Evolutionary conservation across 2,113 vertebrate genomes (phyloP).

Genomic region (Urocolius indicus): DNA sequence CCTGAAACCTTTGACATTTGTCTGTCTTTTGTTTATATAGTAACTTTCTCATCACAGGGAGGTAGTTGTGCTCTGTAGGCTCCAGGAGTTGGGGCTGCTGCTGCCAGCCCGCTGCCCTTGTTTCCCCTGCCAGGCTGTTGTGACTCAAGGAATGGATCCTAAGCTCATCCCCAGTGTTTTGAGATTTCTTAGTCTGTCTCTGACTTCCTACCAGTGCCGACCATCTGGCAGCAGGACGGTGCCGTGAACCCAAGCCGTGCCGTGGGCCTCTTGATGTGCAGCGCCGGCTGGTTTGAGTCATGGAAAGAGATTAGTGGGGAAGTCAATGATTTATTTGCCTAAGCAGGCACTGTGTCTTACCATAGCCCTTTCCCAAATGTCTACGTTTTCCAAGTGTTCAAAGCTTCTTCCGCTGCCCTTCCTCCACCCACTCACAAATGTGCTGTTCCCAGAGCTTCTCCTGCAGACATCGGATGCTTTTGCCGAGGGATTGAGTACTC

Average conservation of each 20-base stretch:
- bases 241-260: not conserved
- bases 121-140: not conserved
- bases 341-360: not conserved
- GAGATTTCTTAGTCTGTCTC: not conserved
- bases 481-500: not conserved
- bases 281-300: slow-evolving; percentile 31
- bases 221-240: not conserved
- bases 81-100: not conserved
- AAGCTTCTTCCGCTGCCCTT: not conserved
- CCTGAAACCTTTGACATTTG: not conserved
- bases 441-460: not conserved
- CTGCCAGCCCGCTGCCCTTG: not conserved
- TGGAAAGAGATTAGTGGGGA: slow-evolving; percentile 36
- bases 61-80: not conserved
- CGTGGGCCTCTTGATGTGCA: not conserved
- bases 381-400: not conserved
- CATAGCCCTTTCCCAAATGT: not conserved
- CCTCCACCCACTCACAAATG: not conserved
- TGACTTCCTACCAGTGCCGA: rapidly evolving
- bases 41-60: not conserved
- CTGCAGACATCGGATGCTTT: rapidly evolving
- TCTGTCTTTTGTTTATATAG: not conserved
- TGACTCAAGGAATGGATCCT: not conserved
- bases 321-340: slow-evolving; percentile 53
- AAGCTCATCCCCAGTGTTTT: not conserved